A percentile compares a stretch with the other conserved stretches of the same genome.
These are phyloP conservation scores for Ferrisia virgata DNA, from an alignment of 2,888 invertebrate genomes.

Conservation along the genomic window DNA sequence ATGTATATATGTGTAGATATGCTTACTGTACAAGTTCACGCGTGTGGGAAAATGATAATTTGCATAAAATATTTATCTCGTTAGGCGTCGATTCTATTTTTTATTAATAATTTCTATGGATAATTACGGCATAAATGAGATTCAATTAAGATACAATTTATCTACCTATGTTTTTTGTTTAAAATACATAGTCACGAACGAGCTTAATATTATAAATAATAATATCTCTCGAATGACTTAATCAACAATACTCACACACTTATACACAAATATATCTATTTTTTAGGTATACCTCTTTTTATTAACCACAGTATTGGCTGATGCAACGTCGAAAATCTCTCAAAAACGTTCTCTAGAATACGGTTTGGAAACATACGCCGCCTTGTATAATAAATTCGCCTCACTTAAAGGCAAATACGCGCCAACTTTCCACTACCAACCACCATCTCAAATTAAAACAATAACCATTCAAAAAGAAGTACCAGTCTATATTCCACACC, in stretches of 20 bases:
- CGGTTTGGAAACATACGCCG: neutral
- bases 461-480: slow-evolving; percentile 47
- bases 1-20: too few species aligned
- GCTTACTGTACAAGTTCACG: neutral
- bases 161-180: neutral
- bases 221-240: too few species aligned
- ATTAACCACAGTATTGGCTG: neutral
- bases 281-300: neutral
- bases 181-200: neutral
- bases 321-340: neutral
- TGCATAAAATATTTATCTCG: slow-evolving; percentile 2
- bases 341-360: neutral
- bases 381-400: neutral
- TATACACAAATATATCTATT: too few species aligned
- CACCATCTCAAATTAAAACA: slow-evolving; percentile 52
- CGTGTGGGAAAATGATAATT: slow-evolving; percentile 11
- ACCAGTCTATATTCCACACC: slow-evolving; percentile 48
- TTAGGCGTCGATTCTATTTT: neutral
- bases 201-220: neutral
- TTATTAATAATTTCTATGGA: neutral
- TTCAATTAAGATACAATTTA: neutral
- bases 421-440: neutral
- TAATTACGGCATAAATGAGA: neutral
- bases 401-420: slow-evolving; percentile 6
- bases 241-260: too few species aligned